A percentile compares a stretch with the other conserved stretches of the same genome.
phyloP scores from a whole-genome alignment of 1,140 invertebrate genomes.

The Anastatus disparis region DNA sequence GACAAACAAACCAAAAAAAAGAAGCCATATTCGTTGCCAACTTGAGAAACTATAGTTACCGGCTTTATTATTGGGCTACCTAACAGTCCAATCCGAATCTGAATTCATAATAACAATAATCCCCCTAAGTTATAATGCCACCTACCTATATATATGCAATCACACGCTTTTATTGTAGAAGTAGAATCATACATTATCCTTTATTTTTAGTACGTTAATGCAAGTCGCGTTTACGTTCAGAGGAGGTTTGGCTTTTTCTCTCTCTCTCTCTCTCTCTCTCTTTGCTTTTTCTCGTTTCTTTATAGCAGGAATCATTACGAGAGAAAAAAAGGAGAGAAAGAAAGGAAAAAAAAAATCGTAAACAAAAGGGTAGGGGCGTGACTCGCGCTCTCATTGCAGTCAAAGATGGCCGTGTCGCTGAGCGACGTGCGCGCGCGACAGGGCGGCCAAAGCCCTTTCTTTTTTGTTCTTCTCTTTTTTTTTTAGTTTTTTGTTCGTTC shows the following conservation, averaged over 20 bases:
- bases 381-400: conserved; percentile 47
- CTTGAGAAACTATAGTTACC: too few species aligned
- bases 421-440: conserved; percentile 35
- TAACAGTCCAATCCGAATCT: too few species aligned
- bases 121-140: too few species aligned
- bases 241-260: neutral
- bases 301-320: conserved; percentile 21
- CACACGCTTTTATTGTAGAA: too few species aligned
- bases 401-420: conserved; percentile 64
- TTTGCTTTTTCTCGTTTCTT: neutral
- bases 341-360: conserved; percentile 50
- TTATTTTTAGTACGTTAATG: conserved; percentile 23
- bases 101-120: too few species aligned
- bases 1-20: too few species aligned
- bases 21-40: too few species aligned
- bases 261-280: neutral
- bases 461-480: too few species aligned
- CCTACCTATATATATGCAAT: too few species aligned
- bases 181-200: too few species aligned
- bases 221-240: neutral
- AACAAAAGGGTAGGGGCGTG: conserved; percentile 65
- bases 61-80: too few species aligned
- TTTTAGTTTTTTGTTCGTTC: too few species aligned
- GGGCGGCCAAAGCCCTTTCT: neutral
- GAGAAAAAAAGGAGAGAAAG: neutral